Percentiles rank a stretch among this genome's conserved stretches.
These are phyloP conservation scores for Autographa pulchrina DNA, from an alignment of 2,888 invertebrate genomes.

Conservation along the genomic window DNA sequence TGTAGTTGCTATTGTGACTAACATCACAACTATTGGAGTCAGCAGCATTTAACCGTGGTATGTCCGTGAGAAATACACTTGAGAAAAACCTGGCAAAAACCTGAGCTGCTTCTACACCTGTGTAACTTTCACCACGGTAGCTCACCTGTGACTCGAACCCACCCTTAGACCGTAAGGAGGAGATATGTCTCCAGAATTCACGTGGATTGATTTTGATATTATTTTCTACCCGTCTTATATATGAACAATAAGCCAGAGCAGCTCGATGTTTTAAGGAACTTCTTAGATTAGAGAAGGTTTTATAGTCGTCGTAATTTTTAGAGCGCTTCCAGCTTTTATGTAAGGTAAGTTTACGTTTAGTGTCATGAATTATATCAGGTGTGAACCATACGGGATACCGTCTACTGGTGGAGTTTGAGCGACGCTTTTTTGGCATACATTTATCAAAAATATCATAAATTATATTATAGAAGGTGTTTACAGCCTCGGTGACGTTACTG, in stretches of 20 bases:
- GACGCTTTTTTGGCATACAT: slow-evolving; percentile 11
- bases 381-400: slow-evolving; percentile 16
- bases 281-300: neutral
- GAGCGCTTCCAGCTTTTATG: slow-evolving; percentile 5
- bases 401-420: neutral
- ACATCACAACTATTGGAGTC: neutral
- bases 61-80: slow-evolving; percentile 7
- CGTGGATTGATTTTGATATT: slow-evolving; percentile 11
- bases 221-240: neutral
- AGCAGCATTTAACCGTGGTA: neutral
- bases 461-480: slow-evolving; percentile 5
- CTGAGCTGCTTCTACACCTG: neutral
- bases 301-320: neutral
- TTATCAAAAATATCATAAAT: slow-evolving; percentile 6
- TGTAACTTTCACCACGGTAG: slow-evolving; percentile 9
- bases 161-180: slow-evolving; percentile 11
- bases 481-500: neutral
- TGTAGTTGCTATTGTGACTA: slow-evolving; percentile 3
- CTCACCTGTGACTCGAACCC: slow-evolving; percentile 8
- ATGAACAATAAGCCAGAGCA: neutral
- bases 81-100: slow-evolving; percentile 10
- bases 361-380: neutral
- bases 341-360: neutral
- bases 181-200: slow-evolving; percentile 13
- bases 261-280: slow-evolving; percentile 1